Evolutionary conservation across 2,797 vertebrate species (phyloP).

Genomic region (Dendrocincla tyrannina): DNA sequence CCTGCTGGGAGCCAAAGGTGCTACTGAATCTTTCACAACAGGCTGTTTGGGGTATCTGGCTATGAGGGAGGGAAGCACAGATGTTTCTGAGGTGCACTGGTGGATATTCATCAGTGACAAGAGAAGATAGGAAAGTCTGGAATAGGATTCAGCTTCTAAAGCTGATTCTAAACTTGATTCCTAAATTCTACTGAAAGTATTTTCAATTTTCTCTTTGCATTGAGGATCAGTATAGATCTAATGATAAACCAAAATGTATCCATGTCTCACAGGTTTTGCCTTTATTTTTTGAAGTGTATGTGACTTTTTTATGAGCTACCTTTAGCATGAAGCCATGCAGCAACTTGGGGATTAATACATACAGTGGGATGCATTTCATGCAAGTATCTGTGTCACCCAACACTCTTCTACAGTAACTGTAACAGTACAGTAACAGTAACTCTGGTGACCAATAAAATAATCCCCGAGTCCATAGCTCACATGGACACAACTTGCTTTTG

Average conservation of each 20-base stretch:
- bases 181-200: not conserved
- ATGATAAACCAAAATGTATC: not conserved
- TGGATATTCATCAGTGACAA: not conserved
- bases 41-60: constrained; percentile 8
- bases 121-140: not conserved
- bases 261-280: not conserved
- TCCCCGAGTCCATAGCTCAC: not conserved
- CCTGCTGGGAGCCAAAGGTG: constrained; percentile 68
- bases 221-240: not conserved
- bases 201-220: not conserved
- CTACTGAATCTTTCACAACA: constrained; percentile 34
- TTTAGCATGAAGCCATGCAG: not conserved
- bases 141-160: not conserved
- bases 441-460: not conserved
- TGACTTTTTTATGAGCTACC: not conserved
- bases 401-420: not conserved
- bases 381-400: not conserved
- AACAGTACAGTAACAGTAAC: not conserved
- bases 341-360: not conserved
- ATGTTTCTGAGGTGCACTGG: not conserved
- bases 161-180: not conserved
- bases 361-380: not conserved
- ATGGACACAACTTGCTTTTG: not conserved
- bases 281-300: not conserved
- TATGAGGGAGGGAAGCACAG: not conserved